Conservation (phyloP, 1,140 invertebrate species). For the Plodia interpunctella region DNA sequence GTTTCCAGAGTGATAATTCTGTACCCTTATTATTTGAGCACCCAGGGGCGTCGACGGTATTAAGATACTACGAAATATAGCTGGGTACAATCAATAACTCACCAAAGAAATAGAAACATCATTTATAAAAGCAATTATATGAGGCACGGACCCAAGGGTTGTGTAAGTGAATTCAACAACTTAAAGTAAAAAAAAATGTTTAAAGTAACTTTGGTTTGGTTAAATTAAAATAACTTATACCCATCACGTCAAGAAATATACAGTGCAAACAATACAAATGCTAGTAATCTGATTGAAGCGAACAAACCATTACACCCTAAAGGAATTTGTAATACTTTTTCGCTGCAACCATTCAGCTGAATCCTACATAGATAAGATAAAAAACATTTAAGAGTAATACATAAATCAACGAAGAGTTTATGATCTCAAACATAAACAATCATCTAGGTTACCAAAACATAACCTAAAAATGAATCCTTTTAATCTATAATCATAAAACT, state of each 20-base stretch:
- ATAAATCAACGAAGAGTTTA: neutral
- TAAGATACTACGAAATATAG: slow-evolving; percentile 16
- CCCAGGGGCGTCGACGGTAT: slow-evolving; percentile 6
- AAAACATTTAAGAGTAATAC: too few species aligned
- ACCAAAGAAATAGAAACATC: slow-evolving; percentile 37
- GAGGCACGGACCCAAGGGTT: neutral
- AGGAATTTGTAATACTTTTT: too few species aligned
- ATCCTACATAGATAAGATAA: too few species aligned
- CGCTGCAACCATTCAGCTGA: too few species aligned
- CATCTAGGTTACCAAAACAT: neutral
- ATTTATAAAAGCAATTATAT: slow-evolving; percentile 36
- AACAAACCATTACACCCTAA: too few species aligned
- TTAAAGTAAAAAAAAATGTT: too few species aligned
- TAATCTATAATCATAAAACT: neutral
- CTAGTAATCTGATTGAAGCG: too few species aligned
- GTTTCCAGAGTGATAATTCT: neutral
- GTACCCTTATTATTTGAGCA: neutral
- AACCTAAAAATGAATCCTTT: neutral
- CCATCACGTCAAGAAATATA: too few species aligned
- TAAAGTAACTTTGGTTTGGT: neutral
- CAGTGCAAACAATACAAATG: too few species aligned
- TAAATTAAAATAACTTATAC: neutral
- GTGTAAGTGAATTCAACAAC: too few species aligned
- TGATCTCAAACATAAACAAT: neutral
- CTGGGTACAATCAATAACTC: slow-evolving; percentile 33